Conservation (phyloP, 2,888 invertebrate species). For the Drosophila recens region DNA sequence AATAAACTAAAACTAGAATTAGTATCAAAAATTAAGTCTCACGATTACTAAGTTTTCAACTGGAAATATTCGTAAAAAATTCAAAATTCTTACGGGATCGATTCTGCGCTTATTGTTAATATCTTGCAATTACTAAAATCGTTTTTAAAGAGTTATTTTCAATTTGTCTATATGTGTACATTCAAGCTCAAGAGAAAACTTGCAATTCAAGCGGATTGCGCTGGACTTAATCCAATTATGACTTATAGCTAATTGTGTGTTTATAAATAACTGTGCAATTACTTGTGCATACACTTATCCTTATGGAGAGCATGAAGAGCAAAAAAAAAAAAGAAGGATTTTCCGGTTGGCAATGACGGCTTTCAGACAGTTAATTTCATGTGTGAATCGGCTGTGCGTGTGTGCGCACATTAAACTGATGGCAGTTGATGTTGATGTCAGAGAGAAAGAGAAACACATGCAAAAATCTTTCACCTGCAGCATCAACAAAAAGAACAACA, state of each 20-base stretch:
- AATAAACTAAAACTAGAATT: too few species aligned
- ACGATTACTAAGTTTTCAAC: too few species aligned
- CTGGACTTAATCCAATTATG: conserved; percentile 11
- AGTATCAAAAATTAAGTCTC: too few species aligned
- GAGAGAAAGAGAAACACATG: conserved; percentile 24
- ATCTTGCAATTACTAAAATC: too few species aligned
- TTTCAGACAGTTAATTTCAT: conserved; percentile 3
- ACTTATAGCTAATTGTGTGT: conserved; percentile 30
- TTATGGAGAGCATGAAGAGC: background rate
- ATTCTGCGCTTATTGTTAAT: too few species aligned
- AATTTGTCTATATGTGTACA: background rate
- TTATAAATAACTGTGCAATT: conserved; percentile 28
- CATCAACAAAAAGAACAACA: conserved; percentile 18
- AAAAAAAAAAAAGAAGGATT: conserved; percentile 12
- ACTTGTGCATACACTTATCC: conserved; percentile 20
- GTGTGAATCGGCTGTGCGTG: background rate
- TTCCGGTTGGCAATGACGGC: conserved; percentile 26
- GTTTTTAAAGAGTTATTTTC: background rate
- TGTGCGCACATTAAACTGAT: conserved; percentile 4
- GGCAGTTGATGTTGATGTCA: too few species aligned
- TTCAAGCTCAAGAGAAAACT: background rate
- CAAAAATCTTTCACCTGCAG: conserved; percentile 56
- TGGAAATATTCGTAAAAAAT: too few species aligned
- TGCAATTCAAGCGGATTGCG: conserved; percentile 4
- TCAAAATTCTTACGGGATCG: too few species aligned